Base-by-base conservation (phyloP, 1,140 invertebrate genomes). In the Archivesica marissinica region DNA sequence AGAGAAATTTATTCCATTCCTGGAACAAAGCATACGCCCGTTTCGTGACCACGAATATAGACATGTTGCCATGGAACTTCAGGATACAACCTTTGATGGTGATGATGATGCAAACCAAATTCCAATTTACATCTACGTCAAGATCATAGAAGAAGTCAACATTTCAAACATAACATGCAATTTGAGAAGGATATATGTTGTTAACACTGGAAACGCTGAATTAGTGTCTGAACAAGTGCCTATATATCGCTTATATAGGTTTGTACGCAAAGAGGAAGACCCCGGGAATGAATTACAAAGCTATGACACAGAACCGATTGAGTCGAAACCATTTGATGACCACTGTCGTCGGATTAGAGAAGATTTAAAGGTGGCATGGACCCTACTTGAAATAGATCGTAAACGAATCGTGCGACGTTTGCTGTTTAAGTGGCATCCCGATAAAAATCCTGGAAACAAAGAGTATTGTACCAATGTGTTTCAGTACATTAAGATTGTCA, bases 371-470 rank as follows among this genome's bases (percentile, higher is more conserved):
- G 86, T 90, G 41, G 90, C 90, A 25, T 91, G 87, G 87, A 56
- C 83, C 25, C 56, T 91, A 11, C 66, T 76, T 28, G 88, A 90
- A 47, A 59, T 33, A 25, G 89, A 92, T 56, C 86, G 91, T 35
- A 91, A 89, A 61, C 39, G 68, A 4, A 17, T 92, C 23, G 82
- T 91, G 11, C 92, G 92, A 72, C 77, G 92, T 44, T 66, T 93
- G 4, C 54, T 91, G 17, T 78, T 91, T 23, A 89, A 91, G 78
- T 93, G 91, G 91, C 92, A 93, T 88, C 93, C 93, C 50, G 93
- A 93, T 76, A 92, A 91, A 86, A 93, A 93, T 83, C 70, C 64
- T 50, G 89, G 86, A 2, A 85, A 90, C 52, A 85, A 91, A 87
- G 70, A 87, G 4, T 78, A 91, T 41, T 87, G 89, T 30, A 90